phyloP scores from a whole-genome alignment of 2,797 vertebrate species.

The Pangasius mekongensis region DNA sequence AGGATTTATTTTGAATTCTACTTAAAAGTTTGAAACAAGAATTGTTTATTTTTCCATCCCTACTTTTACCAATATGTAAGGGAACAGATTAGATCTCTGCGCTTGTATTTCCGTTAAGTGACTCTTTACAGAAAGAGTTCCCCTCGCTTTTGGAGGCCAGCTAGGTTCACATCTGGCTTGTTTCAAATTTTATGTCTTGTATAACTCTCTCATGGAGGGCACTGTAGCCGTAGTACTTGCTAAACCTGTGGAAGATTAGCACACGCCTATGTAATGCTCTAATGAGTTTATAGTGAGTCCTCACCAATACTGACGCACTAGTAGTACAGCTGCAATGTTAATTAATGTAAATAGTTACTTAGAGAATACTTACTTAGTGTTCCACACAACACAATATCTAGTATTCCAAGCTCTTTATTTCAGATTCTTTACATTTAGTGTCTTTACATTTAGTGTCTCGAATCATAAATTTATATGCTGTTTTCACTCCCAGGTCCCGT shows the following conservation, averaged over 20 bases:
- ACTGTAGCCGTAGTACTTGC: neutral
- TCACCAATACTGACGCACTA: neutral
- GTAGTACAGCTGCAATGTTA: neutral
- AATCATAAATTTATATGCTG: neutral
- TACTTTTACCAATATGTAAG: neutral
- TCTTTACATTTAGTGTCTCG: neutral
- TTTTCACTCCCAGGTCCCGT: neutral
- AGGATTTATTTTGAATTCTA: neutral
- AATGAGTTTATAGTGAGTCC: neutral
- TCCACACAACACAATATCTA: no score
- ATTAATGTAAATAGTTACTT: no score
- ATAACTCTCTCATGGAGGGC: neutral
- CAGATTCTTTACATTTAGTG: neutral
- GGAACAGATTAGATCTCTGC: neutral
- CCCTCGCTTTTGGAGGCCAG: neutral
- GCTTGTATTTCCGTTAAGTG: neutral
- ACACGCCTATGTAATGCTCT: neutral
- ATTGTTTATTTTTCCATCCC: neutral
- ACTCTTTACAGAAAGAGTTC: neutral
- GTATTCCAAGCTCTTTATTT: neutral
- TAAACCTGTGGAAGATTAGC: neutral
- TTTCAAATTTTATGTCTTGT: neutral
- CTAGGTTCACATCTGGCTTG: neutral
- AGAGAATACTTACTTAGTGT: no score
- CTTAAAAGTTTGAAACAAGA: neutral